Base-by-base conservation (phyloP, 1,140 invertebrate genomes). In the Oryctes rhinoceros region DNA sequence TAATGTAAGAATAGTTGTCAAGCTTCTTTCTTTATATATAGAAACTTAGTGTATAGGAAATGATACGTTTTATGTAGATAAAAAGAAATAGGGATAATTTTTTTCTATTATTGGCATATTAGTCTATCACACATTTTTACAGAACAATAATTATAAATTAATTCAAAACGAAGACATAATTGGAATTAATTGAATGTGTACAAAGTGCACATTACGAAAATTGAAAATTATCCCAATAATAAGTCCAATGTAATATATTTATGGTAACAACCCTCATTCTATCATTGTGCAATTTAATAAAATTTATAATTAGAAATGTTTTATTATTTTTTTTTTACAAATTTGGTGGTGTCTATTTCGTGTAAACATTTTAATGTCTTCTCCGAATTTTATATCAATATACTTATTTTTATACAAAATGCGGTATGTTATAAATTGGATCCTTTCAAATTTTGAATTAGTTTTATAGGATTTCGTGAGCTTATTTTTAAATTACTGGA, bases 251-350 rank as follows among this genome's bases (percentile, higher is more conserved):
- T 76, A 76, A 76, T 18, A 76, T 47, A 47, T 47, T 47, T 76
- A 39, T 18, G n/a, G 18, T 71, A 71, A 71, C 65, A 71, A 30
- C 24, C 35, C 35, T 76, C 75, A 76, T 71, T 76, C 13, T 76
- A 44, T 76, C 75, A 76, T 76, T 76, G 75, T 76, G 75, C 75
- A 76, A 76, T 76, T 76, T 76, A 76, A 76, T 76, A 76, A 76
- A 76, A 37, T 76, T 76, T 76, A 47, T 74, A 74, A 74, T 74
- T 74, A 74, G 67, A 65, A 0, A 18, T 65, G 24, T 18, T 18
- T 30, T 30, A 30, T 30, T 30, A 30, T 30, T 6, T 0, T 65
- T 6, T 65, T 65, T 65, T 65, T 7, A 10, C 9, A 44, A 44
- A 44, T 3, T 30, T 30, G 24, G 24, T 30, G 0, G 24, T 30